Conservation (phyloP, 2,888 invertebrate genomes). For the Lithophane leautieri region DNA sequence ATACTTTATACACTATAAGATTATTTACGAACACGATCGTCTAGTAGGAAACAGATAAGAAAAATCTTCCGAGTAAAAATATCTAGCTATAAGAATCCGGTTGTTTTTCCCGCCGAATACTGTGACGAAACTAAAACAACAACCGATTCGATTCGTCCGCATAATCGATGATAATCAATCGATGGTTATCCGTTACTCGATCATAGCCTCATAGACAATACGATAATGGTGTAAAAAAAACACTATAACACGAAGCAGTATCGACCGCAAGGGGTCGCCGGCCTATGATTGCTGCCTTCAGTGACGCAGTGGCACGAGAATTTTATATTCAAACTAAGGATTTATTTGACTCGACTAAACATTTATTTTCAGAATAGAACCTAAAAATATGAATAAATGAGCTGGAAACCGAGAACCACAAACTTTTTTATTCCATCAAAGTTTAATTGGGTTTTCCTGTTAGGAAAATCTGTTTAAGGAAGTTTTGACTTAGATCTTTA, state of each 20-base stretch:
- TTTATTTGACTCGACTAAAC: constrained; percentile 61
- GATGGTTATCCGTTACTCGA: constrained; percentile 53
- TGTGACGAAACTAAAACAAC: constrained; percentile 53
- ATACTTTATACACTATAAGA: constrained; percentile 35
- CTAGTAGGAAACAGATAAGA: constrained; percentile 29
- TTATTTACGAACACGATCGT: constrained; percentile 45
- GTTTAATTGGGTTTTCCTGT: constrained; percentile 42
- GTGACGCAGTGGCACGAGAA: constrained; percentile 71
- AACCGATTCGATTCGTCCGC: constrained; percentile 41
- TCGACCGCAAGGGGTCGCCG: constrained; percentile 84
- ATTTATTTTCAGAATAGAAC: constrained; percentile 25
- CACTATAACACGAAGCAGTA: constrained; percentile 68
- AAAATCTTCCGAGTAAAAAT: constrained; percentile 12
- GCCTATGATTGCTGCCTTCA: constrained; percentile 82
- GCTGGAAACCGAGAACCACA: not conserved
- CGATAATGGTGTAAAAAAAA: constrained; percentile 45
- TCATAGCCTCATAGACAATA: constrained; percentile 48
- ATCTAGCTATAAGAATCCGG: constrained; percentile 10
- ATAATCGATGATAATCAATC: constrained; percentile 54
- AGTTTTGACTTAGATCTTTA: constrained; percentile 8
- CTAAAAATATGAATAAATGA: constrained; percentile 19
- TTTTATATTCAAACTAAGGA: constrained; percentile 71
- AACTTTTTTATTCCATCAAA: constrained; percentile 20
- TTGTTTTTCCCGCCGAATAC: constrained; percentile 27
- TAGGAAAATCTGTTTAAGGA: constrained; percentile 20